Evolutionary conservation across 2,797 vertebrate species (phyloP).

Genomic region (Ammospiza maritima): DNA sequence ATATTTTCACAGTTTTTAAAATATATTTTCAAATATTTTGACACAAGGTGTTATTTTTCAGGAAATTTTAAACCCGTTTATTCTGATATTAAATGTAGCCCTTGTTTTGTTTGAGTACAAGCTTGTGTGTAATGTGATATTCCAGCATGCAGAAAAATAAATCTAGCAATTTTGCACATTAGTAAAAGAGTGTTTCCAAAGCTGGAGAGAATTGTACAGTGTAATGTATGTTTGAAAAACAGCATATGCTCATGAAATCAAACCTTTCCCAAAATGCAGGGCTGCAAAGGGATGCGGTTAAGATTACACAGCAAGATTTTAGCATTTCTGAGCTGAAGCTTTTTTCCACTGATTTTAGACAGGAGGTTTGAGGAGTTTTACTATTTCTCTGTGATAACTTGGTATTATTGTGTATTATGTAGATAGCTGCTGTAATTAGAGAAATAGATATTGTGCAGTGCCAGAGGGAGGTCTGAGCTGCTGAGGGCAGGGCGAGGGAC

Average conservation of each 20-base stretch:
- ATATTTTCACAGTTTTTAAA: not conserved
- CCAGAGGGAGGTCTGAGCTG: not conserved
- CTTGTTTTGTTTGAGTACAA: not conserved
- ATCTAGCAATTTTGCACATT: not conserved
- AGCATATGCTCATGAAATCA: not conserved
- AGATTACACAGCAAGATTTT: not conserved
- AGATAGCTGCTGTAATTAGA: not conserved
- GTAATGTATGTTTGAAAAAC: not conserved
- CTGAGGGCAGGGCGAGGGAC: not conserved
- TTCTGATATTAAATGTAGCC: not conserved
- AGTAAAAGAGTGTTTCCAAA: not conserved
- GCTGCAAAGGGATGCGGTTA: not conserved
- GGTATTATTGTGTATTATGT: not conserved
- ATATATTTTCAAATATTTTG: not conserved
- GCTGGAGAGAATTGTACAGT: not conserved
- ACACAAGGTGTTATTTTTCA: not conserved
- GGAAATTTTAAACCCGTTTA: not conserved
- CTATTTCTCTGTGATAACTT: not conserved
- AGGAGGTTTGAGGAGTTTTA: accelerated
- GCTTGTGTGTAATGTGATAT: not conserved
- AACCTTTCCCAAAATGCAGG: not conserved
- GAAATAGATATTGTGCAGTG: not conserved
- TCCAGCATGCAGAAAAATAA: not conserved
- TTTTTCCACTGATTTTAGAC: not conserved
- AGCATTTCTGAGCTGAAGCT: not conserved